These are phyloP conservation scores for Zaprionus davidi DNA, from an alignment of 1,140 invertebrate genomes.

Conservation along the genomic window DNA sequence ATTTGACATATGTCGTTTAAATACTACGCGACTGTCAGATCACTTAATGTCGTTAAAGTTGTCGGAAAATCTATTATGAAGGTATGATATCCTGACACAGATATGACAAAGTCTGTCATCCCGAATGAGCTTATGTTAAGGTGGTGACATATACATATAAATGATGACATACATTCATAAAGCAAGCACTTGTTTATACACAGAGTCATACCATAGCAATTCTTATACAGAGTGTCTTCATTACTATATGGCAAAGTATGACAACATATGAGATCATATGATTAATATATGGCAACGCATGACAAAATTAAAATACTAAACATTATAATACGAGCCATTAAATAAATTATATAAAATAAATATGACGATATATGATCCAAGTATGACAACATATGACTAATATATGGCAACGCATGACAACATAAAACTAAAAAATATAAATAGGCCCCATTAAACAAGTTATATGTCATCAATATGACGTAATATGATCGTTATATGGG, in stretches of 20 bases:
- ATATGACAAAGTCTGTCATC: not conserved
- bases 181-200: too few relatives aligned
- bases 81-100: not conserved
- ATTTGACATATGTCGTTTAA: not conserved
- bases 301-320: not conserved
- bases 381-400: not conserved
- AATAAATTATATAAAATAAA: not conserved
- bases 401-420: not conserved
- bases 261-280: too few relatives aligned
- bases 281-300: not conserved
- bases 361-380: not conserved
- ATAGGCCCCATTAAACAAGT: not conserved
- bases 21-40: not conserved
- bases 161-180: not conserved
- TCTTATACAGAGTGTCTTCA: too few relatives aligned
- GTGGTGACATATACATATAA: too few relatives aligned
- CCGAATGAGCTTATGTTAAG: too few relatives aligned
- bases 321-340: too few relatives aligned
- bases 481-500: not conserved
- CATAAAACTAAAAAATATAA: not conserved
- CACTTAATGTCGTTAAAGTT: not conserved
- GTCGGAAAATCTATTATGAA: not conserved
- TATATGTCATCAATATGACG: not conserved
- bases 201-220: too few relatives aligned
- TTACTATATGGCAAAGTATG: too few relatives aligned